Conservation (phyloP, 1,140 invertebrate genomes). For the Zaprionus lachaisei region DNA sequence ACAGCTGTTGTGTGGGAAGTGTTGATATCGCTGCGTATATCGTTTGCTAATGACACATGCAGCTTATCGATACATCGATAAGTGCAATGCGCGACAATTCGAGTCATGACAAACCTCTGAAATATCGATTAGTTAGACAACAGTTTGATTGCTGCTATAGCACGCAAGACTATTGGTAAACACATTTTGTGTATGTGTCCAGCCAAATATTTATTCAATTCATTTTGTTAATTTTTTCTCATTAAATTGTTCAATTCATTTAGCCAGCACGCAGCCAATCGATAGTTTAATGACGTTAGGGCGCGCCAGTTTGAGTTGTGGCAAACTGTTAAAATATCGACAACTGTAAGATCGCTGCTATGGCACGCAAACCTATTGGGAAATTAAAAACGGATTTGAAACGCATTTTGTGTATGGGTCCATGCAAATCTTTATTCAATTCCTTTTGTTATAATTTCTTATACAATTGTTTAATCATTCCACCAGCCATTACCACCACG, state of each 20-base stretch:
- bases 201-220: too few species aligned
- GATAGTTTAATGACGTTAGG: background rate
- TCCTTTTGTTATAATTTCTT: background rate
- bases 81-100: too few species aligned
- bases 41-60: background rate
- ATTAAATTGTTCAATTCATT: too few species aligned
- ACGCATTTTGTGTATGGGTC: background rate
- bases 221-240: too few species aligned
- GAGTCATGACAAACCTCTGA: too few species aligned
- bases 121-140: too few species aligned
- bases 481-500: constrained; percentile 71
- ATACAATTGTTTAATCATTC: constrained; percentile 55
- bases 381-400: background rate
- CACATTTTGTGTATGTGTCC: too few species aligned
- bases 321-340: background rate
- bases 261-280: background rate
- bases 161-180: too few species aligned
- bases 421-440: constrained; percentile 21
- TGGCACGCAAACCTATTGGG: background rate
- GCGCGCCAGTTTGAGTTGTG: background rate
- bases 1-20: background rate
- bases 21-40: background rate
- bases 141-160: too few species aligned
- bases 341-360: background rate
- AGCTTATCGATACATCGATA: too few species aligned